These are phyloP conservation scores for Zaprionus kolodkinae DNA, from an alignment of 1,140 invertebrate genomes.

Conservation along the genomic window DNA sequence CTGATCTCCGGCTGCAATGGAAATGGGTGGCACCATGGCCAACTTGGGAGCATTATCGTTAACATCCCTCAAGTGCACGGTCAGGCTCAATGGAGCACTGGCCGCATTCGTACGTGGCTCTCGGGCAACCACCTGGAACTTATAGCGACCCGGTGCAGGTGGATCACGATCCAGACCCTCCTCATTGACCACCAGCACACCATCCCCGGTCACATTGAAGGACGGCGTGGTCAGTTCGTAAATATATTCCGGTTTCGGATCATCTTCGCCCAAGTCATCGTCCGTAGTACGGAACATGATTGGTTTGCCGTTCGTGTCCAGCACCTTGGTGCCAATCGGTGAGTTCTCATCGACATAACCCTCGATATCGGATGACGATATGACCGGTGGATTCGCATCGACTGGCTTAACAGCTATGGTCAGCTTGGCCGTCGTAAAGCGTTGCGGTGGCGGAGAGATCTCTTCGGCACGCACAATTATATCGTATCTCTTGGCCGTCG, in stretches of 20 bases:
- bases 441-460: conserved; percentile 88
- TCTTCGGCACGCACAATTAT: conserved; percentile 94
- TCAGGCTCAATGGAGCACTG: conserved; percentile 91
- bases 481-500: conserved; percentile 86
- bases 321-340: conserved; percentile 91
- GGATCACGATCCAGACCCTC: conserved; percentile 94
- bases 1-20: conserved; percentile 91
- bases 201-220: conserved; percentile 91
- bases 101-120: conserved; percentile 91
- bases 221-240: conserved; percentile 94
- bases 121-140: conserved; percentile 91
- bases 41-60: conserved; percentile 94
- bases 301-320: conserved; percentile 88
- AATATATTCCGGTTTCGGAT: conserved; percentile 90
- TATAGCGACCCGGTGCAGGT: conserved; percentile 92
- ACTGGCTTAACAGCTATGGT: conserved; percentile 92
- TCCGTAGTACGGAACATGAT: conserved; percentile 91
- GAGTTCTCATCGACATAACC: conserved; percentile 94
- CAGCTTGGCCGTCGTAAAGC: conserved; percentile 93
- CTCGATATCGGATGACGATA: conserved; percentile 89
- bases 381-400: conserved; percentile 92
- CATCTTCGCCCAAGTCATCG: conserved; percentile 91
- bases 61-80: conserved; percentile 91
- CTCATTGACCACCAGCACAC: conserved; percentile 91
- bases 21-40: conserved; percentile 90